phyloP scores from a whole-genome alignment of 2,797 vertebrate genomes.

The Eutrigla gurnardus region DNA sequence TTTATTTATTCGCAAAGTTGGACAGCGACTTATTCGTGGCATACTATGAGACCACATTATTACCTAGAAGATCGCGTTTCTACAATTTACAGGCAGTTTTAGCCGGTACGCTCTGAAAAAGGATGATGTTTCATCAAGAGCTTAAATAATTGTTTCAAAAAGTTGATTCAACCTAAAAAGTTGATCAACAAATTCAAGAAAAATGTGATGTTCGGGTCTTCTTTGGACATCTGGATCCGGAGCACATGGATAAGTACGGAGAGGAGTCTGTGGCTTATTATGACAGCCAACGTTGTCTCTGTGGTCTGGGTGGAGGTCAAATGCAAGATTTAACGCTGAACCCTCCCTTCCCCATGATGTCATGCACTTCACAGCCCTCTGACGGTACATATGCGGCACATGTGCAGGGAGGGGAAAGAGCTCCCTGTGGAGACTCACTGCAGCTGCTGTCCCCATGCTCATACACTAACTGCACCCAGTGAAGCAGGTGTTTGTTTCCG shows the following conservation, averaged over 20 bases:
- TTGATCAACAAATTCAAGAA: no score
- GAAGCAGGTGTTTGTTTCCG: constrained; percentile 65
- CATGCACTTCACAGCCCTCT: constrained; percentile 47
- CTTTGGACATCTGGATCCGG: constrained; percentile 60
- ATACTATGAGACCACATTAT: not conserved
- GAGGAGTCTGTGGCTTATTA: constrained; percentile 48
- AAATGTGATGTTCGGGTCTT: constrained; percentile 20
- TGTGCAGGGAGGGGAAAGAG: constrained; percentile 39
- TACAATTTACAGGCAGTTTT: not conserved
- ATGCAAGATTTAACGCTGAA: constrained; percentile 42
- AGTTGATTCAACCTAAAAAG: no score
- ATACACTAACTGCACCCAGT: constrained; percentile 33
- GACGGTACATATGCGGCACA: constrained; percentile 37
- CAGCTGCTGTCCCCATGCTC: constrained; percentile 65
- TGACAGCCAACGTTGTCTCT: constrained; percentile 73
- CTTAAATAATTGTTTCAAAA: not conserved
- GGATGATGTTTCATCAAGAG: not conserved
- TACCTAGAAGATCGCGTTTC: not conserved
- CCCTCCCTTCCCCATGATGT: constrained; percentile 52
- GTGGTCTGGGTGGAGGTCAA: constrained; percentile 73
- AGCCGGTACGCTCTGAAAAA: not conserved
- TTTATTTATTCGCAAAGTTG: not conserved
- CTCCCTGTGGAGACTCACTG: constrained; percentile 53
- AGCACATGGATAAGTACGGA: constrained; percentile 22
- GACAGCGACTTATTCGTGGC: not conserved